Conservation (phyloP, 1,140 invertebrate species). For the Drosophila oshimai region DNA sequence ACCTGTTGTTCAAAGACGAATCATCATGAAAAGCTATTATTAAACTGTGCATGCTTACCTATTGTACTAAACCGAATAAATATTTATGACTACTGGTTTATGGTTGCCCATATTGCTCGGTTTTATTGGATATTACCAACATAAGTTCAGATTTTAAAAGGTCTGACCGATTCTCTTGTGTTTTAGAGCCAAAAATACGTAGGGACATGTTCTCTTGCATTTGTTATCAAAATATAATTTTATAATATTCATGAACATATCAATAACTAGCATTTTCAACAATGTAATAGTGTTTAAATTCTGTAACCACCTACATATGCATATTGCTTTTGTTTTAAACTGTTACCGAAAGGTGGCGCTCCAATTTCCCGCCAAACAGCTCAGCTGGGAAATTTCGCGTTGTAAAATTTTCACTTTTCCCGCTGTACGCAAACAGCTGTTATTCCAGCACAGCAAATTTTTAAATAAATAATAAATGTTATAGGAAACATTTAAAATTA, state of each 20-base stretch:
- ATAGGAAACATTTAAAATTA: no score
- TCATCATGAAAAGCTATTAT: slow-evolving; percentile 43
- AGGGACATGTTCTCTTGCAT: no score
- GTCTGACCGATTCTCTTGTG: no score
- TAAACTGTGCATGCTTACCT: slow-evolving; percentile 67
- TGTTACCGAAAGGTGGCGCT: not conserved
- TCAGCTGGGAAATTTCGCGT: slow-evolving; percentile 3
- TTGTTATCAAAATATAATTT: no score
- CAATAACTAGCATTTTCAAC: no score
- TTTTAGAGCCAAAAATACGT: no score
- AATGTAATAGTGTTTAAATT: no score
- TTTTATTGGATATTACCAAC: not conserved
- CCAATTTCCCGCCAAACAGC: not conserved
- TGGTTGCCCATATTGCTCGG: not conserved
- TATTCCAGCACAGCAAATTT: not conserved
- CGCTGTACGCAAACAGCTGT: not conserved
- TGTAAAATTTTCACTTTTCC: not conserved
- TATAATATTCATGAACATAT: no score
- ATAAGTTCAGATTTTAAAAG: not conserved
- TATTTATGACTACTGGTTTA: slow-evolving; percentile 53
- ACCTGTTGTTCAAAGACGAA: slow-evolving; percentile 53
- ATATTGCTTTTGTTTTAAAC: not conserved
- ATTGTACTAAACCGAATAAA: slow-evolving; percentile 66
- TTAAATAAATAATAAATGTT: no score
- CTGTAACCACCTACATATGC: no score